Evolutionary conservation across 1,140 invertebrate species (phyloP).

Genomic region (Pachyrhynchus sulphureomaculatus): DNA sequence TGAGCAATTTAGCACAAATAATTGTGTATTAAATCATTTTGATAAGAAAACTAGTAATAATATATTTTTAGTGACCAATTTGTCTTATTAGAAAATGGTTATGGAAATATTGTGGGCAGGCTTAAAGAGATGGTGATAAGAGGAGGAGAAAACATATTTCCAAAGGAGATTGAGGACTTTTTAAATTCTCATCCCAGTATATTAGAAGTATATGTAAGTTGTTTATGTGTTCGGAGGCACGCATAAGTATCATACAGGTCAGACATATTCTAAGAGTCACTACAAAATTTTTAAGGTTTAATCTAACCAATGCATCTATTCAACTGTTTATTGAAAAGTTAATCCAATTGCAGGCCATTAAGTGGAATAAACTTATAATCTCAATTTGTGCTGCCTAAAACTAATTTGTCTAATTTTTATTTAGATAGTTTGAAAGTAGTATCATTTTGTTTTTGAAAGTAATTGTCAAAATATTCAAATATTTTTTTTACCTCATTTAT

Average conservation of each 20-base stretch:
- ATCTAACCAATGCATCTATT: too few relatives aligned
- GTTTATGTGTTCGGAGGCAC: too few relatives aligned
- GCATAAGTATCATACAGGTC: neutral
- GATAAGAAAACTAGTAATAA: too few relatives aligned
- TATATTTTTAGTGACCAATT: slow-evolving; percentile 69
- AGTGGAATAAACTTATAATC: too few relatives aligned
- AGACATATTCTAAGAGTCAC: neutral
- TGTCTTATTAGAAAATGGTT: slow-evolving; percentile 72
- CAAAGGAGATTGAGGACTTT: slow-evolving; percentile 84
- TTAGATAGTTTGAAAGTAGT: too few relatives aligned
- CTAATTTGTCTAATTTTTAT: too few relatives aligned
- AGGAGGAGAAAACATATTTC: slow-evolving; percentile 90
- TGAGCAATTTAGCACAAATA: too few relatives aligned
- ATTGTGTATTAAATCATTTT: too few relatives aligned
- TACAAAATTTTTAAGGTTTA: neutral
- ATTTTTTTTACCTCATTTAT: neutral
- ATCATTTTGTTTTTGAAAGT: too few relatives aligned
- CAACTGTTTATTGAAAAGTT: too few relatives aligned
- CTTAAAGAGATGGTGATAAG: slow-evolving; percentile 89
- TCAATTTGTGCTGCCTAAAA: too few relatives aligned
- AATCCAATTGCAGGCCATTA: too few relatives aligned
- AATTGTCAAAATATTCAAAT: neutral
- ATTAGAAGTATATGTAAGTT: slow-evolving; percentile 70
- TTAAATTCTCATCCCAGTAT: slow-evolving; percentile 75
- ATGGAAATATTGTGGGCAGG: slow-evolving; percentile 77